Conservation (phyloP, 2,797 vertebrate genomes). For the Scleropages formosus region DNA sequence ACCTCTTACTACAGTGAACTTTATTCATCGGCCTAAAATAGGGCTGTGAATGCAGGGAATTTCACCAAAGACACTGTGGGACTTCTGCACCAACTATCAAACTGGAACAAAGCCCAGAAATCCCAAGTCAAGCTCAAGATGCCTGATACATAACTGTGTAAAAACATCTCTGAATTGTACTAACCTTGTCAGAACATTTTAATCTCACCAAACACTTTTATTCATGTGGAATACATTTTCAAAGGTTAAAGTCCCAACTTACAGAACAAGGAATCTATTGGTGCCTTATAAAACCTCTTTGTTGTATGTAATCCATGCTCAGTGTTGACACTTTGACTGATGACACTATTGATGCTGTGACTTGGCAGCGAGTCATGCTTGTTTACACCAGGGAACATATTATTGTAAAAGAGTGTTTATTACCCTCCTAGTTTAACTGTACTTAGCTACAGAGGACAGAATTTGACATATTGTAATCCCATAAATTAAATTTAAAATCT, state of each 20-base stretch:
- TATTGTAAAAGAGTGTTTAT: background rate
- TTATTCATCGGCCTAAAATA: background rate
- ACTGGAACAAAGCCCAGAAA: background rate
- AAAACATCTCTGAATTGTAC: background rate
- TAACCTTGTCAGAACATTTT: background rate
- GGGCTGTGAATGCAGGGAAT: background rate
- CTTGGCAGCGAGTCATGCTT: too few relatives aligned
- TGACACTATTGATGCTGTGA: background rate
- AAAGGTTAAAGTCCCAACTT: too few relatives aligned
- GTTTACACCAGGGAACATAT: background rate
- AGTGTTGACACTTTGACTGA: background rate
- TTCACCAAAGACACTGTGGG: background rate
- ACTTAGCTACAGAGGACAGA: background rate
- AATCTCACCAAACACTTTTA: constrained; percentile 2
- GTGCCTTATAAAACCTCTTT: too few relatives aligned
- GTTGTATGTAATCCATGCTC: too few relatives aligned
- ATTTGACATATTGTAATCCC: background rate
- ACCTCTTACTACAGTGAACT: too few relatives aligned
- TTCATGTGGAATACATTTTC: too few relatives aligned
- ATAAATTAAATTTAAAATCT: background rate
- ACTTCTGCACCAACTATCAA: background rate
- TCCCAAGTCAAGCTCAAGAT: constrained; percentile 10
- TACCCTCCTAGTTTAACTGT: too few relatives aligned
- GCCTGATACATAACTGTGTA: constrained; percentile 13
- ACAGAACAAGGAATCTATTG: too few relatives aligned